These are phyloP conservation scores for Sorex maritimensis DNA, from an alignment of 2,797 vertebrate species.

Conservation along the genomic window DNA sequence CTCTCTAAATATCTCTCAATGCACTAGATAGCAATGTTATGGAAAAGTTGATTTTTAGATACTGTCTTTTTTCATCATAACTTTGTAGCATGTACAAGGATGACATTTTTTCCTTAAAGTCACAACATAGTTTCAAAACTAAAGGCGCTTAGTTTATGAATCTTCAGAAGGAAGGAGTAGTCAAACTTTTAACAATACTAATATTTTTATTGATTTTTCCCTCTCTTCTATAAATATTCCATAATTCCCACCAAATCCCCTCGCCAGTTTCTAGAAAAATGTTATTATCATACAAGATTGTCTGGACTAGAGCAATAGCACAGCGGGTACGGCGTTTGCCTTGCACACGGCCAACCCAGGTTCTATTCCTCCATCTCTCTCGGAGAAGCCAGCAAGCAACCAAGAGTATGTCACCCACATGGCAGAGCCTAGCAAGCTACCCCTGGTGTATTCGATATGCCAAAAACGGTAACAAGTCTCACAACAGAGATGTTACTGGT, in stretches of 20 bases:
- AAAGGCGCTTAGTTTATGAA: background rate
- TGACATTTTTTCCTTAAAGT: conserved; percentile 33
- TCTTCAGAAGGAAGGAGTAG: conserved; percentile 9
- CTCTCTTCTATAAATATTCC: conserved; percentile 4
- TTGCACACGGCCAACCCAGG: too few species aligned
- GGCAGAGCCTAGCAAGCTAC: too few species aligned
- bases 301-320: too few species aligned
- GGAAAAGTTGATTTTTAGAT: background rate
- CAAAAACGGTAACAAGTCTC: too few species aligned
- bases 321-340: too few species aligned
- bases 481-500: too few species aligned
- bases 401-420: too few species aligned
- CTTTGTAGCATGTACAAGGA: background rate
- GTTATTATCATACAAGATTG: background rate
- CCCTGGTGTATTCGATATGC: too few species aligned
- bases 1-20: background rate
- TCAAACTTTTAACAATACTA: too few species aligned
- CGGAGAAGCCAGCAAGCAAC: too few species aligned
- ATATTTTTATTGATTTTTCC: background rate
- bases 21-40: conserved; percentile 9
- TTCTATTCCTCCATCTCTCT: too few species aligned
- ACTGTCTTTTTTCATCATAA: conserved; percentile 31
- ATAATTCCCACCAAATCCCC: background rate
- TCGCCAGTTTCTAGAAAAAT: background rate
- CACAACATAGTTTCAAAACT: background rate